Evolutionary conservation across 1,140 invertebrate species (phyloP), one percentile per base, ranked within the genome.

Genomic region (Zaprionus davidi): DNA sequence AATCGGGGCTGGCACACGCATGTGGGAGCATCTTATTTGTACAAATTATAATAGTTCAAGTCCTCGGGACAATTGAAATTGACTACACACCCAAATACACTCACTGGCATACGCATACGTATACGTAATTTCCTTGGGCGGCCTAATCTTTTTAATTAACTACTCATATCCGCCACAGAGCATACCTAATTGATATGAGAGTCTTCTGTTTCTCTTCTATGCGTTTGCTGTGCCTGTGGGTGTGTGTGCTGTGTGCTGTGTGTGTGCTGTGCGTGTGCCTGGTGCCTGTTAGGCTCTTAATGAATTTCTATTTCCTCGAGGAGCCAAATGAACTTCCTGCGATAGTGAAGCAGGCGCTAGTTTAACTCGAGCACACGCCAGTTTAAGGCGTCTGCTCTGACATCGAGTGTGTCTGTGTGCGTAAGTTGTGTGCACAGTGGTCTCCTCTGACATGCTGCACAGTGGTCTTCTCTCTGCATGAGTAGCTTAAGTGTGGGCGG

Each of bases 71-170:
- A 68, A 62, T 73, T 67, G 66, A 66, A 57, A 66, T 57, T 20
- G 31, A 28, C 28, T 49, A 28, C 12, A 46, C 13, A 38, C 41
- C 31, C 55, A 51, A n/a, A 53, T 12, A 60, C 11, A 3, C 34
- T 41, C 24, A 63, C 51, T 17, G 63, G 28, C 65, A 72, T 51
- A 26, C 66, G 70, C 64, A 62, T 79, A 55, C 49, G 41, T 34
- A 64, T 57, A 20, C 38, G 24, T 78, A 78, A 83, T 73, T 73
- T 74, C 49, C 66, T 69, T 41, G 46, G 67, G 73, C 49, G 67
- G 62, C 67, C 31, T 81, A 90, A 88, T 88, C 85, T 82, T 88
- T 88, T 88, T 90, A 90, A 88, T 88, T 88, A 88, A 88, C 85
- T 90, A 90, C 85, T 88, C 82, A 90, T 88, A 90, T 85, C 85